A percentile compares a stretch with the other conserved stretches of the same genome.
Evolutionary conservation across 2,797 vertebrate species (phyloP).

Genomic region (Cirrhinus mrigala): DNA sequence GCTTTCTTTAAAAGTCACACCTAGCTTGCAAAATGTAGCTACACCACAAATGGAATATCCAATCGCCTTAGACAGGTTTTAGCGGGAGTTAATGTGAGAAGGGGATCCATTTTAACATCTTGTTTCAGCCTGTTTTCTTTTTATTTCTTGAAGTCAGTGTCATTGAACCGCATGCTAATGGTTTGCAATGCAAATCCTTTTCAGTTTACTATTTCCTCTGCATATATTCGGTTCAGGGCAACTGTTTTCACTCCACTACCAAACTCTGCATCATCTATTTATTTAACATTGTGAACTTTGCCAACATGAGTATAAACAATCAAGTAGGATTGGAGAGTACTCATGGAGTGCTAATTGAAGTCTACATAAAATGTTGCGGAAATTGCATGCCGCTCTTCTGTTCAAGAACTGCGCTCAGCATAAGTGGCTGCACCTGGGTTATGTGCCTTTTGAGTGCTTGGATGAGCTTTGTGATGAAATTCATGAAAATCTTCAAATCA

Average conservation of each 20-base stretch:
- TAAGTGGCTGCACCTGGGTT: constrained; percentile 46
- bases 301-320: constrained; percentile 43
- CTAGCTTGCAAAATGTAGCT: not conserved
- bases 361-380: constrained; percentile 35
- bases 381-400: constrained; percentile 40
- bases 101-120: not conserved
- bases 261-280: constrained; percentile 29
- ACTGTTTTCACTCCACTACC: constrained; percentile 1
- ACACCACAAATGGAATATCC: not conserved
- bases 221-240: not conserved
- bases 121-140: not conserved
- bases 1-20: not conserved
- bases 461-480: constrained; percentile 20
- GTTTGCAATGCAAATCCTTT: not conserved
- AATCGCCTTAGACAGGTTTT: not conserved
- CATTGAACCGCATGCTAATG: not conserved
- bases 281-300: constrained; percentile 34
- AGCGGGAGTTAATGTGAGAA: not conserved
- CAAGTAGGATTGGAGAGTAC: constrained; percentile 30
- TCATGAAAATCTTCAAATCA: not conserved
- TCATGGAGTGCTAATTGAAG: constrained; percentile 27
- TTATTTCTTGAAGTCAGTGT: not conserved
- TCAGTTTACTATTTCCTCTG: constrained; percentile 4
- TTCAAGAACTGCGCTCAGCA: constrained; percentile 4
- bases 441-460: constrained; percentile 27